Conservation (phyloP, 1,140 invertebrate species). For the Plectrocnemia conspersa region DNA sequence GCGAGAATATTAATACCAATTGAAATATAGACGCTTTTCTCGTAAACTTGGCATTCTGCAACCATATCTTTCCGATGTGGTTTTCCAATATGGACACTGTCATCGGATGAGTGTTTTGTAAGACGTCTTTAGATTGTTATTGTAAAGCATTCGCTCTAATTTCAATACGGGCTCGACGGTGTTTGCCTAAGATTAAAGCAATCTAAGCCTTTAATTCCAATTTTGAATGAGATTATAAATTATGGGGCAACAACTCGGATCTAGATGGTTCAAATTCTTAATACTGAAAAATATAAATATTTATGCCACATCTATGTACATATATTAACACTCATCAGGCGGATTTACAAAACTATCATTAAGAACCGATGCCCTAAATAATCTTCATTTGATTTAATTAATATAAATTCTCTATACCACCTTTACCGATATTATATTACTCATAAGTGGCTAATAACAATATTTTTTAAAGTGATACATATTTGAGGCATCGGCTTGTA, state of each 20-base stretch:
- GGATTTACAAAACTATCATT: too few relatives aligned
- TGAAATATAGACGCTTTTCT: conserved; percentile 64
- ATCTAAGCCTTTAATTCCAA: conserved; percentile 54
- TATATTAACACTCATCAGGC: not conserved
- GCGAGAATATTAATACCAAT: conserved; percentile 43
- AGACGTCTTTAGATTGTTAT: conserved; percentile 49
- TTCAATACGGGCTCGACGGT: conserved; percentile 71
- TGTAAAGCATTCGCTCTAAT: conserved; percentile 60
- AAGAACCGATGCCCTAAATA: too few relatives aligned
- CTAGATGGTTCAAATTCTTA: conserved; percentile 41
- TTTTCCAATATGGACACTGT: conserved; percentile 47
- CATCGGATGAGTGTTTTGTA: conserved; percentile 42
- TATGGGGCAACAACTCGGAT: conserved; percentile 38
- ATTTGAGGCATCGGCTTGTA: too few relatives aligned
- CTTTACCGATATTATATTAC: too few relatives aligned
- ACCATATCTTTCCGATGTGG: conserved; percentile 76
- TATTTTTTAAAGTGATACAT: too few relatives aligned
- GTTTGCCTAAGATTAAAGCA: conserved; percentile 65
- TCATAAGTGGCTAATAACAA: too few relatives aligned
- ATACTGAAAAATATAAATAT: conserved; percentile 40
- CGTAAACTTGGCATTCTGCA: conserved; percentile 80
- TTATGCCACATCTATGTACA: too few relatives aligned
- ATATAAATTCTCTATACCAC: too few relatives aligned
- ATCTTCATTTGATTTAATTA: not conserved
- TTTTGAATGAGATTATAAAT: conserved; percentile 51